Evolutionary conservation across 2,888 invertebrate genomes (phyloP), one percentile per base, ranked within the genome.

Genomic region (Cepaea hortensis): DNA sequence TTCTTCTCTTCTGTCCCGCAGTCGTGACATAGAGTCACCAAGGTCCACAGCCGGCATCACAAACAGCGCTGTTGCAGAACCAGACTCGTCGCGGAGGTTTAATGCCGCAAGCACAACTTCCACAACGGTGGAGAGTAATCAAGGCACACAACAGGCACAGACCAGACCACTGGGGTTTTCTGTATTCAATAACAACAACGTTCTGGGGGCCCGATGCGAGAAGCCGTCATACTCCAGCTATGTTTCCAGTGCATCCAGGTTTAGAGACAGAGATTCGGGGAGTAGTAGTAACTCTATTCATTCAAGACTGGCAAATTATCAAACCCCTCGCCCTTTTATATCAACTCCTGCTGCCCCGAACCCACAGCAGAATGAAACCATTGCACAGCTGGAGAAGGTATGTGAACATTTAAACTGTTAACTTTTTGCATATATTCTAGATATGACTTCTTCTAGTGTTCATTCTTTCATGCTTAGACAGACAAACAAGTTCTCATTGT

Each of bases 321-420:
- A 88, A 62, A 76, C 88, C 0, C 86, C 88, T 0, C 84, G 89
- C 11, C 88, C 88, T 1, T 89, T 86, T 83, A 72, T 81, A 61
- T 62, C 81, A 18, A 48, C 81, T 15, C 50, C 75, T 18, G 20
- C 50, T 20, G 65, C 85, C 15, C 55, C 76, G 6, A 11, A 20
- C 35, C 81, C 70, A 81, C 88, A 89, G 9, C 89, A 90, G 77
- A 91, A 89, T 88, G 87, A 88, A 20, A 87, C 88, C 20, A 89
- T 89, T 79, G 87, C 88, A 81, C 91, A 90, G 76, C 86, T 92
- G 62, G 91, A 91, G 87, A 92, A 91, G 91, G 92, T 92, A 87
- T 61, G 70, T 46, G 7, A 13, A 55, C 70, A 68, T 61, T 65
- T 48, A 1, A 76, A 68, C 18, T 15, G 68, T 68, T 20, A 5